Conservation (phyloP, 2,113 vertebrate species). For the Bagarius yarrelli region DNA sequence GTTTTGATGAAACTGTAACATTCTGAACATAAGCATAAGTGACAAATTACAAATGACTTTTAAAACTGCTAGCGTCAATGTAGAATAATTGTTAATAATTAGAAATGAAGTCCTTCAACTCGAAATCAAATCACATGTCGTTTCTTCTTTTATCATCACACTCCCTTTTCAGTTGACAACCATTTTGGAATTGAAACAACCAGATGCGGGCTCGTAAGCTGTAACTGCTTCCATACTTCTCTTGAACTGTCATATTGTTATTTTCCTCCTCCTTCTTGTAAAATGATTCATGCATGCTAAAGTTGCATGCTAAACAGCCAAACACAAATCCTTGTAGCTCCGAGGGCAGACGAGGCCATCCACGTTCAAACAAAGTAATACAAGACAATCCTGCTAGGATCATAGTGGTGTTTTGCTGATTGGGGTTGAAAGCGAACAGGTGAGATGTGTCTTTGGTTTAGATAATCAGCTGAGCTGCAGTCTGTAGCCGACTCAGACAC, state of each 20-base stretch:
- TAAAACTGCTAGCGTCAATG: too few relatives aligned
- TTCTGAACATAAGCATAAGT: too few relatives aligned
- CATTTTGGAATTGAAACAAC: slow-evolving; percentile 18
- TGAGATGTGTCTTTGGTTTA: slow-evolving; percentile 11
- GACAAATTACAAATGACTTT: too few relatives aligned
- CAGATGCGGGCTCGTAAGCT: slow-evolving; percentile 16
- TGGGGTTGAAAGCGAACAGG: slow-evolving; percentile 16
- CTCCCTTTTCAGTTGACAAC: neutral
- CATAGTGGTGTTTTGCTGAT: neutral
- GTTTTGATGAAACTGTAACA: too few relatives aligned
- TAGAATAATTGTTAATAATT: too few relatives aligned
- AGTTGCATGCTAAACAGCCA: neutral
- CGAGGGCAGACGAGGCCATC: slow-evolving; percentile 5
- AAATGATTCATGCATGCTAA: slow-evolving; percentile 13
- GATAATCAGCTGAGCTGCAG: neutral
- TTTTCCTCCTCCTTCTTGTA: neutral
- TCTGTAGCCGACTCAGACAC: neutral
- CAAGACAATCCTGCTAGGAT: neutral
- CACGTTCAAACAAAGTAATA: neutral
- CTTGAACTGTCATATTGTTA: neutral
- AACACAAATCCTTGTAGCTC: neutral
- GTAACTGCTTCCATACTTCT: slow-evolving; percentile 26
- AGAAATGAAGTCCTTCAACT: too few relatives aligned
- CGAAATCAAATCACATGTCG: neutral
- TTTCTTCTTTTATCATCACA: neutral